Conservation (phyloP, 1,140 invertebrate genomes). For the Tigriopus japonicus region DNA sequence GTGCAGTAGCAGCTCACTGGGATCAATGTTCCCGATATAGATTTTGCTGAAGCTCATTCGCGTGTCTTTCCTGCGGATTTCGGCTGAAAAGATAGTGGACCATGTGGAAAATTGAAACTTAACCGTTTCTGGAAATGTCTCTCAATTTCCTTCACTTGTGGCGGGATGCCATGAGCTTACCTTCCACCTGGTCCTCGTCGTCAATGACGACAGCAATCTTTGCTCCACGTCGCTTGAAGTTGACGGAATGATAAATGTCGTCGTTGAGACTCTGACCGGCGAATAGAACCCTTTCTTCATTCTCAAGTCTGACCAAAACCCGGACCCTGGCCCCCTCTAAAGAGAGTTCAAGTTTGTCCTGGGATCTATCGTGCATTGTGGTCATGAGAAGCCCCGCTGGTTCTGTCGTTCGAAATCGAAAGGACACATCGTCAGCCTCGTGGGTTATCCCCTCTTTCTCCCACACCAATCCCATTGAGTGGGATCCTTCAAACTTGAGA, state of each 20-base stretch:
- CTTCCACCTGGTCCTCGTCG: conserved; percentile 52
- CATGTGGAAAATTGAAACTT: neutral
- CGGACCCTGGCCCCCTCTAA: neutral
- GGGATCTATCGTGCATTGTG: conserved; percentile 21
- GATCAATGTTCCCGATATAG: conserved; percentile 7
- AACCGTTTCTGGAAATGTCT: neutral
- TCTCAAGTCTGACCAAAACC: neutral
- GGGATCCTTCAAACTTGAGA: conserved; percentile 65
- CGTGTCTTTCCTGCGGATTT: neutral
- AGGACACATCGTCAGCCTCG: conserved; percentile 72
- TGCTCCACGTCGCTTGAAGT: conserved; percentile 58
- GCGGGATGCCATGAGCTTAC: conserved; percentile 32
- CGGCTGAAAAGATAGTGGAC: neutral
- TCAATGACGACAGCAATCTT: conserved; percentile 68
- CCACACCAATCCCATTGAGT: conserved; percentile 58
- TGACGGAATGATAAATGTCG: conserved; percentile 81
- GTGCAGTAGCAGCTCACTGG: conserved; percentile 20
- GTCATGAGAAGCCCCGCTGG: conserved; percentile 32
- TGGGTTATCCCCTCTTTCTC: conserved; percentile 56
- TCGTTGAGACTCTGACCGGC: conserved; percentile 48
- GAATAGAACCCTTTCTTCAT: conserved; percentile 37
- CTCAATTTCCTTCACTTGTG: neutral
- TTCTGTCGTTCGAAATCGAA: conserved; percentile 66
- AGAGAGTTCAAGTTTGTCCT: conserved; percentile 1
- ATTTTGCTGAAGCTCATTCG: neutral